Evolutionary conservation across 2,888 invertebrate genomes (phyloP), one percentile per base, ranked within the genome.

Genomic region (Podabrus alpinus): DNA sequence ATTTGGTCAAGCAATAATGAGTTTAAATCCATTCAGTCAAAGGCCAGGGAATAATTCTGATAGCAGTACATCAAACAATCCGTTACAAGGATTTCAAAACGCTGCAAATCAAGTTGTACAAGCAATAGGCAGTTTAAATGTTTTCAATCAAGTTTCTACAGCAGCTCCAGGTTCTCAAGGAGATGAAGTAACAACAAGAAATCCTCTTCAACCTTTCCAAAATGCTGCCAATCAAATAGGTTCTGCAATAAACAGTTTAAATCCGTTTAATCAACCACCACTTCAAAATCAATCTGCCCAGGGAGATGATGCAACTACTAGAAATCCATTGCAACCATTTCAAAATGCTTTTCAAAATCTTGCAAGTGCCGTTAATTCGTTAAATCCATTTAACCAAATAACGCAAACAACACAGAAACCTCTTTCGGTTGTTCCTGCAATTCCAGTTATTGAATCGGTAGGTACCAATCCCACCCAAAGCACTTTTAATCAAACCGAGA

Each of bases 231-330:
- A 68, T 61, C 29, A 29, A 71, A 24, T 72, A 15, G 68, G 62
- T 7, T 13, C 16, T 13, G 68, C 62, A n/a, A 21, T 64, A n/a
- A 64, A 64, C 13, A 73, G 61, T 11, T 66, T 75, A 9, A 79
- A 79, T 71, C 79, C 80, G 9, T 79, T 80, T 64, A 73, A 78
- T 64, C 80, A 72, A 21, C 68, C 62, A 16, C 72, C 77, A 25
- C 75, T 0, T 3, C 45, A 21, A 21, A 24, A 45, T 59, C 24
- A 66, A 60, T 69, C 59, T 3, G 25, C 71, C 1, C 68, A 69
- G 25, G 66, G 60, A 13, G 77, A 75, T 11, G 72, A 60, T 21
- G 15, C 60, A 9, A 69, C 69, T 7, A 62, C 77, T 9, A 60
- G 69, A 29, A 67, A 68, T 11, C 72, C 76, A 9, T 61, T 76